phyloP scores from a whole-genome alignment of 1,140 invertebrate genomes.

The Cheumatopsyche charites region DNA sequence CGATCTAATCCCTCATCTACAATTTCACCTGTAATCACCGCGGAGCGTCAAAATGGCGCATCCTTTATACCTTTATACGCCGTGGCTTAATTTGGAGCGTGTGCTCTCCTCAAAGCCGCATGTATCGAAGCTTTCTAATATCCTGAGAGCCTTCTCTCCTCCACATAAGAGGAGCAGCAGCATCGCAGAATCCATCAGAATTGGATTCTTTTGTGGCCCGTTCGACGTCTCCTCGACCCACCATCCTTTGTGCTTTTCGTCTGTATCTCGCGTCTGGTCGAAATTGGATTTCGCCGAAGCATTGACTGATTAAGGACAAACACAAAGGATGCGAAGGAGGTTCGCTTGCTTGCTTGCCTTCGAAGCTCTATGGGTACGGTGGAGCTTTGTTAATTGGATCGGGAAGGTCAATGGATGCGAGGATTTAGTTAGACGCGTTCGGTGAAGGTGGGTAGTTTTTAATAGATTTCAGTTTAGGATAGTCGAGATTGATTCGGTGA shows the following conservation, averaged over 20 bases:
- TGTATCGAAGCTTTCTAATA: conserved; percentile 42
- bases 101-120: conserved; percentile 2
- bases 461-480: too few species aligned
- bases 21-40: too few species aligned
- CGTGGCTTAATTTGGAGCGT: conserved; percentile 9
- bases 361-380: too few species aligned
- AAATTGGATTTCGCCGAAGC: conserved; percentile 40
- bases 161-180: not conserved
- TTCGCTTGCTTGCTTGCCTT: too few species aligned
- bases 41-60: too few species aligned
- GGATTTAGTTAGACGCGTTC: not conserved
- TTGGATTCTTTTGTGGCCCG: conserved; percentile 47
- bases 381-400: too few species aligned
- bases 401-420: not conserved
- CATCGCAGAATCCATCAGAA: conserved; percentile 42
- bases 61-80: not conserved
- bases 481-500: too few species aligned
- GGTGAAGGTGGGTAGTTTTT: too few species aligned
- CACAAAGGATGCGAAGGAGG: conserved; percentile 19
- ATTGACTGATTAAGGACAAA: conserved; percentile 42
- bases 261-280: conserved; percentile 27
- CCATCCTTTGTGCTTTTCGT: conserved; percentile 29
- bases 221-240: not conserved
- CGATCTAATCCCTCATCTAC: too few species aligned
- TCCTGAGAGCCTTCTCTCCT: conserved; percentile 36